Percentiles rank a stretch among this genome's conserved stretches.
Evolutionary conservation across 2,797 vertebrate species (phyloP).

Genomic region (Acanthurus lineatus): DNA sequence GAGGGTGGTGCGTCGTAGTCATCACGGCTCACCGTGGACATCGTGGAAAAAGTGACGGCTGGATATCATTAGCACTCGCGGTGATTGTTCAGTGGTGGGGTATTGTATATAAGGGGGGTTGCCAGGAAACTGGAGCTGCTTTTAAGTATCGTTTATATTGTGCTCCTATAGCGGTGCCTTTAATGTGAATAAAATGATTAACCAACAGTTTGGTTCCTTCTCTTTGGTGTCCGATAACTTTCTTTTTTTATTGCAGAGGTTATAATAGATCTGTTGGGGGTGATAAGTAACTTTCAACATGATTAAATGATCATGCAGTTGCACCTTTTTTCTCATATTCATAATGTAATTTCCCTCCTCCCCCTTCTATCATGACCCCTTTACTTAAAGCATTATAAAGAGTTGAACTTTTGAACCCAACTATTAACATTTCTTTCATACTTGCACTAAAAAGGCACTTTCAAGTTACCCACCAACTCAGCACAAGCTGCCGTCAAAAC

Average conservation of each 20-base stretch:
- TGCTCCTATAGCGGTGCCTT: constrained; percentile 13
- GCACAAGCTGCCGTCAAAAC: not conserved
- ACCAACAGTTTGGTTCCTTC: constrained; percentile 37
- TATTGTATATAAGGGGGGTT: constrained; percentile 10
- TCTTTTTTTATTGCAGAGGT: constrained; percentile 53
- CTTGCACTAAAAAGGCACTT: not conserved
- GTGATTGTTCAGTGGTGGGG: constrained; percentile 47
- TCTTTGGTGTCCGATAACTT: constrained; percentile 27
- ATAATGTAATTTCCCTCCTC: constrained; percentile 34
- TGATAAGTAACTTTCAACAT: constrained; percentile 60
- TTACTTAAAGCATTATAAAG: not conserved
- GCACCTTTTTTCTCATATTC: constrained; percentile 46
- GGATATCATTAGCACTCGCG: constrained; percentile 9
- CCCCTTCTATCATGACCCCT: not conserved
- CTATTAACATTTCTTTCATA: not conserved
- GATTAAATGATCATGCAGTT: constrained; percentile 73
- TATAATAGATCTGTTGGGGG: constrained; percentile 60
- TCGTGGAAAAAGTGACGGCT: constrained; percentile 49
- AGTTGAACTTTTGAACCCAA: not conserved
- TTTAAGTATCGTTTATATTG: constrained; percentile 45
- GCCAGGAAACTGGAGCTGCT: constrained; percentile 39
- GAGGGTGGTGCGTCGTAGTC: constrained; percentile 54
- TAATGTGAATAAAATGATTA: constrained; percentile 34
- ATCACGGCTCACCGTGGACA: constrained; percentile 50
- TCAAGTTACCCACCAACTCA: not conserved